These are phyloP conservation scores for Chrysocyon brachyurus DNA, from an alignment of 2,797 vertebrate species.

Conservation along the genomic window DNA sequence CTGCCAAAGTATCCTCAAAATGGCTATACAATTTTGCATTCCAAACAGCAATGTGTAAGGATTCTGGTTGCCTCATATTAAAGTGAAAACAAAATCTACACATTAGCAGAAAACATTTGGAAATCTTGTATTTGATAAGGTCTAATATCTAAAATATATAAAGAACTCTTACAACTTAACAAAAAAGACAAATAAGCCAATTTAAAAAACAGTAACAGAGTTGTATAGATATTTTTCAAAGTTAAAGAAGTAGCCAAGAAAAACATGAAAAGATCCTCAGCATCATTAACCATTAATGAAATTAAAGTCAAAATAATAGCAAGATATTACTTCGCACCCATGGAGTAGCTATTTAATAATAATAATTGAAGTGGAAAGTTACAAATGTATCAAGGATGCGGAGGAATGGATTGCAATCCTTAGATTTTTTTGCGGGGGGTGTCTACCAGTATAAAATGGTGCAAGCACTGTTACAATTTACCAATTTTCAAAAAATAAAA, in stretches of 20 bases:
- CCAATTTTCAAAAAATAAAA: not conserved
- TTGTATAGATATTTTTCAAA: not conserved
- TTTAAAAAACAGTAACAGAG: not conserved
- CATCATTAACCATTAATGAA: not conserved
- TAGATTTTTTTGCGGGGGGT: not conserved
- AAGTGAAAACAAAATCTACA: not conserved
- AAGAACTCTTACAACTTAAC: not conserved
- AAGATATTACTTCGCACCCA: not conserved
- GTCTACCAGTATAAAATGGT: not conserved
- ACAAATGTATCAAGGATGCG: not conserved
- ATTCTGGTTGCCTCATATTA: not conserved
- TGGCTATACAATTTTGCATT: not conserved
- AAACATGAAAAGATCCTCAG: not conserved
- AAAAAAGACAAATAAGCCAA: not conserved
- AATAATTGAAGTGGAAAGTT: not conserved
- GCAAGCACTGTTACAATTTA: not conserved
- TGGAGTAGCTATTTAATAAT: not conserved
- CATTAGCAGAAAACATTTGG: not conserved
- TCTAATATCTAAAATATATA: not conserved
- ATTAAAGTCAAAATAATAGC: not conserved
- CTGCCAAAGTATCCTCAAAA: not conserved
- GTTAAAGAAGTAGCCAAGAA: not conserved
- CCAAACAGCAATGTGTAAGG: not conserved
- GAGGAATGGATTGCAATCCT: not conserved
- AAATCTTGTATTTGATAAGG: not conserved